Evolutionary conservation across 1,140 invertebrate species (phyloP).

Genomic region (Halictus rubicundus): DNA sequence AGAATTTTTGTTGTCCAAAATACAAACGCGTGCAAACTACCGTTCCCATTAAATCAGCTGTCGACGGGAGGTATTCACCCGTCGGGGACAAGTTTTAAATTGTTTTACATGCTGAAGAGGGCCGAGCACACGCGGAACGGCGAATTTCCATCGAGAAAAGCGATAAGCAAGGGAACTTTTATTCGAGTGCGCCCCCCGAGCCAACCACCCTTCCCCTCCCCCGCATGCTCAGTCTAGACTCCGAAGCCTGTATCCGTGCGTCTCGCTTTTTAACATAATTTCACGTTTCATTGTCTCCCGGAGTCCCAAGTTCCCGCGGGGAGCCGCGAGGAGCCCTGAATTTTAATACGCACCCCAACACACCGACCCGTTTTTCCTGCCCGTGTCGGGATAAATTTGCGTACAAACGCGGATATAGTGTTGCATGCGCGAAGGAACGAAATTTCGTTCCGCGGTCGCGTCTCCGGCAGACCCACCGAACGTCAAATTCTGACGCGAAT

Average conservation of each 20-base stretch:
- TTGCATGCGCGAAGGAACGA: constrained; percentile 5
- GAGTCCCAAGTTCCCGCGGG: constrained; percentile 32
- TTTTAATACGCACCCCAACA: constrained; percentile 46
- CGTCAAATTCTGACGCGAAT: too few relatives aligned
- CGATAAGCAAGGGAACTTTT: constrained; percentile 57
- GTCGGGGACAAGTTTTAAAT: constrained; percentile 34
- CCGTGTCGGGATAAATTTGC: constrained; percentile 20
- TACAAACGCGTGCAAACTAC: background rate
- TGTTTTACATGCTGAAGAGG: constrained; percentile 10
- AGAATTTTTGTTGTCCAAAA: background rate
- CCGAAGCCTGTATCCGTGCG: constrained; percentile 12
- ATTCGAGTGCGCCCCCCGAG: constrained; percentile 13
- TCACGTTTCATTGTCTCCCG: constrained; percentile 55
- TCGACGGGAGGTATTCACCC: background rate
- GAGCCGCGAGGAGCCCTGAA: constrained; percentile 46
- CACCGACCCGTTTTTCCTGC: background rate
- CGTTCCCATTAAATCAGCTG: background rate
- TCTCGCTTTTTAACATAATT: constrained; percentile 62
- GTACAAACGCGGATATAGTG: constrained; percentile 18
- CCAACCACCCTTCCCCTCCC: background rate
- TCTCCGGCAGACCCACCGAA: background rate
- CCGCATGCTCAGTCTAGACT: background rate
- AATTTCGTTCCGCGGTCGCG: background rate
- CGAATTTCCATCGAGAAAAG: constrained; percentile 47
- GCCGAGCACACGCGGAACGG: constrained; percentile 14